These are phyloP conservation scores for Pachliopta kotzebuea DNA, from an alignment of 2,888 invertebrate genomes.

Conservation along the genomic window DNA sequence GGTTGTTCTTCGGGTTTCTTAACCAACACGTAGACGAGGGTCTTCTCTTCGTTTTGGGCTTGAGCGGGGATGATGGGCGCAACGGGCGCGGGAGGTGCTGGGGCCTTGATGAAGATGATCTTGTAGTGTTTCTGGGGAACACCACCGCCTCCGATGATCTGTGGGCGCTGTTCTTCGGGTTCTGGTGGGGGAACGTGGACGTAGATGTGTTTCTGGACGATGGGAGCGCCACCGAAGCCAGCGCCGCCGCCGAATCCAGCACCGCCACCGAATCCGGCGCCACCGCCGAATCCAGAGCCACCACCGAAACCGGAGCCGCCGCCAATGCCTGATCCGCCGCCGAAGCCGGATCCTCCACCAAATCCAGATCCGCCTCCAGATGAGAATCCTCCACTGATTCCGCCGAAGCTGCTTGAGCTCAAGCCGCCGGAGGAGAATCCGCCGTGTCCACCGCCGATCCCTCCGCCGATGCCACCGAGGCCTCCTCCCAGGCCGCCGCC, in stretches of 20 bases:
- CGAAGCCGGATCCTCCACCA: conserved; percentile 42
- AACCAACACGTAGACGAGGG: conserved; percentile 90
- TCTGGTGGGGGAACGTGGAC: conserved; percentile 92
- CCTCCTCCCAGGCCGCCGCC: conserved; percentile 55
- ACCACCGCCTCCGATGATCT: conserved; percentile 83
- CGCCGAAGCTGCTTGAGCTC: conserved; percentile 51
- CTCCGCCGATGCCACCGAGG: conserved; percentile 50
- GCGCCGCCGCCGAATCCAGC: conserved; percentile 60
- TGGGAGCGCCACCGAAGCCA: conserved; percentile 74
- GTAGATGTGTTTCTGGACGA: conserved; percentile 90
- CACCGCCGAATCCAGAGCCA: conserved; percentile 44
- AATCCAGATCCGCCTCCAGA: conserved; percentile 42
- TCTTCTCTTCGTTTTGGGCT: conserved; percentile 89
- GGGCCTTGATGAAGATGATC: conserved; percentile 93
- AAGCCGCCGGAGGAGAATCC: conserved; percentile 55
- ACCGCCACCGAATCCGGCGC: conserved; percentile 50
- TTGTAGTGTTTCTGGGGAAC: conserved; percentile 90
- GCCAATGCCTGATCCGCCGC: conserved; percentile 44
- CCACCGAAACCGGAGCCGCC: conserved; percentile 45
- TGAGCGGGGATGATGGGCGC: conserved; percentile 87
- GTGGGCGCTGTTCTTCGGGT: conserved; percentile 84
- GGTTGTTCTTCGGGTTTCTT: conserved; percentile 91
- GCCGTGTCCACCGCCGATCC: conserved; percentile 46
- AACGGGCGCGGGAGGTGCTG: conserved; percentile 87
- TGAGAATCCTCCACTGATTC: conserved; percentile 49